phyloP scores from a whole-genome alignment of 1,140 invertebrate genomes.

The Scaptomyza hsui region DNA sequence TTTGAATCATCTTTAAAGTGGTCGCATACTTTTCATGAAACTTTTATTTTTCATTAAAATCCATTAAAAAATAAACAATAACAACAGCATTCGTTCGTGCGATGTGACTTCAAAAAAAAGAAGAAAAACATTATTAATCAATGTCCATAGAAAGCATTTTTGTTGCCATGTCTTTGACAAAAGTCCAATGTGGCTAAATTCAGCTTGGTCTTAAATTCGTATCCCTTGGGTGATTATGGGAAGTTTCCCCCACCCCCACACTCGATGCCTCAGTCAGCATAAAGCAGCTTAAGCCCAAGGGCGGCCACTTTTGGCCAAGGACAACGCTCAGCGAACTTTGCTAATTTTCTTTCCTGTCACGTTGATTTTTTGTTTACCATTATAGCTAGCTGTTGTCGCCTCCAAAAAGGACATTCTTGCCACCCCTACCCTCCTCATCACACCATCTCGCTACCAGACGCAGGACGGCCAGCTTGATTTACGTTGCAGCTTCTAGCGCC shows the following conservation, averaged over 20 bases:
- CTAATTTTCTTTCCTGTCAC: constrained; percentile 82
- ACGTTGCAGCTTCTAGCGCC: constrained; percentile 58
- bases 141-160: constrained; percentile 62
- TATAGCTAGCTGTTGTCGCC: constrained; percentile 77
- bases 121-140: constrained; percentile 81
- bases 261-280: constrained; percentile 14
- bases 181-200: constrained; percentile 39
- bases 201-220: constrained; percentile 60
- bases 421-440: neutral
- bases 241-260: constrained; percentile 6
- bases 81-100: constrained; percentile 62
- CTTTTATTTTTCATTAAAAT: constrained; percentile 35
- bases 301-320: constrained; percentile 53
- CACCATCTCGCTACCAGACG: neutral
- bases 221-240: constrained; percentile 54
- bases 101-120: too few relatives aligned
- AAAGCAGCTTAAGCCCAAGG: constrained; percentile 70
- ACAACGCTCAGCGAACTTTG: constrained; percentile 66
- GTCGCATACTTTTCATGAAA: constrained; percentile 48
- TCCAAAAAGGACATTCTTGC: constrained; percentile 22
- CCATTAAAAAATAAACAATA: constrained; percentile 75
- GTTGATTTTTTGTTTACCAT: constrained; percentile 83
- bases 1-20: too few relatives aligned
- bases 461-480: constrained; percentile 62
- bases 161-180: constrained; percentile 65